Evolutionary conservation across 2,888 invertebrate species (phyloP).

Genomic region (Plebejus anna): DNA sequence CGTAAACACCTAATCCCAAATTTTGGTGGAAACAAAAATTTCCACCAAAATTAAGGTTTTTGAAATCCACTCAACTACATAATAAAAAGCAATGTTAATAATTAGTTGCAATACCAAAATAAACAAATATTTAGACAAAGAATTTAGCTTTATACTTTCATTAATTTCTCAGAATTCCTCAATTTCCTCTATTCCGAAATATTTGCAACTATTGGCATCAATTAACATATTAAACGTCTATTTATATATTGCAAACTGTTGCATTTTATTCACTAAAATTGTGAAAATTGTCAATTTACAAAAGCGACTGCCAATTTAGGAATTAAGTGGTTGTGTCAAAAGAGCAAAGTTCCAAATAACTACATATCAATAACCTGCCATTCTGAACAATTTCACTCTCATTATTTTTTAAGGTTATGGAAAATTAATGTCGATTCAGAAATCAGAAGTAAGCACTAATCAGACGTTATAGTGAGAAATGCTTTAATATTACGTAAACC

Average conservation of each 20-base stretch:
- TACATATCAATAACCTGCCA: not conserved
- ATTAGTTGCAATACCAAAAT: not conserved
- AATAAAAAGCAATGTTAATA: not conserved
- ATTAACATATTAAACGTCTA: constrained; percentile 2
- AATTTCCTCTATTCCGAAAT: constrained; percentile 2
- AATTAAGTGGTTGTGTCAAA: not conserved
- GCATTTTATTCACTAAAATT: not conserved
- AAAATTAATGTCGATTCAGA: not conserved
- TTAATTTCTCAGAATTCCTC: not conserved
- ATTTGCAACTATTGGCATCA: not conserved
- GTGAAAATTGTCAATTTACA: not conserved
- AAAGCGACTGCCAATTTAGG: constrained; percentile 8
- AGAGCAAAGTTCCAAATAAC: not conserved
- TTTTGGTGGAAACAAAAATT: no score
- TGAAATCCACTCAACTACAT: no score
- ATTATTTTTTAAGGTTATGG: not conserved
- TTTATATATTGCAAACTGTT: not conserved
- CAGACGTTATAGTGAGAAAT: no score
- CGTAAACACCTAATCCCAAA: no score
- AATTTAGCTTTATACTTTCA: not conserved
- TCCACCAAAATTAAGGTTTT: no score
- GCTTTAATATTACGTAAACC: no score
- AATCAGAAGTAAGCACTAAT: not conserved
- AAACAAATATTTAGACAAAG: not conserved
- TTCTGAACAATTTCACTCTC: no score